These are phyloP conservation scores for Oreotrochilus melanogaster DNA, from an alignment of 2,113 vertebrate species.

Conservation along the genomic window DNA sequence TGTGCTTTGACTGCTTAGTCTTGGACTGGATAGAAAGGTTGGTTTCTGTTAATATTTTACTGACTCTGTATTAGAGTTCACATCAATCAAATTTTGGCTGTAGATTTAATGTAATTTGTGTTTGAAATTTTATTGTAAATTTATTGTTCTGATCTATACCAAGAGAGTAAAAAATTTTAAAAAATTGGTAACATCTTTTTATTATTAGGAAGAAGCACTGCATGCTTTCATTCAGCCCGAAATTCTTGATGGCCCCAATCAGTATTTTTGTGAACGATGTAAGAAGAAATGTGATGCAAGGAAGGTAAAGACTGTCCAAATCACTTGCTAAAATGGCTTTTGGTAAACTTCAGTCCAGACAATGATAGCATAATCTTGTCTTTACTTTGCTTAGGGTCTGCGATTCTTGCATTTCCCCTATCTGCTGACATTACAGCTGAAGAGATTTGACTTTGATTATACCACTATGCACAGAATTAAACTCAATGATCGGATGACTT, in stretches of 20 bases:
- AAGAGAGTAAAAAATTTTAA: not conserved
- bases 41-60: not conserved
- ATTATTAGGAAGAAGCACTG: constrained; percentile 93
- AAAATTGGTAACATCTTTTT: constrained; percentile 46
- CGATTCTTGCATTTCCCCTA: constrained; percentile 97
- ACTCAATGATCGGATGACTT: constrained; percentile 97
- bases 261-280: constrained; percentile 98
- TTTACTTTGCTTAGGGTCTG: constrained; percentile 84
- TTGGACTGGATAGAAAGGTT: not conserved
- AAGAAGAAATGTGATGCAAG: constrained; percentile 99
- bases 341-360: not conserved
- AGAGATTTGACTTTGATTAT: constrained; percentile 99
- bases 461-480: constrained; percentile 99
- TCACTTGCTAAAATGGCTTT: not conserved
- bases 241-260: constrained; percentile 96
- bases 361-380: not conserved
- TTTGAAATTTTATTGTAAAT: not conserved
- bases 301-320: constrained; percentile 82
- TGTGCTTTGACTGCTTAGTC: constrained; percentile 33
- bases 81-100: not conserved
- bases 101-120: not conserved
- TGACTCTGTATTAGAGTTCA: not conserved
- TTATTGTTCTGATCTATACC: not conserved
- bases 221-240: constrained; percentile 99
- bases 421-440: constrained; percentile 94